These are phyloP conservation scores for Knipowitschia caucasica DNA, from an alignment of 2,797 vertebrate species.

Conservation along the genomic window DNA sequence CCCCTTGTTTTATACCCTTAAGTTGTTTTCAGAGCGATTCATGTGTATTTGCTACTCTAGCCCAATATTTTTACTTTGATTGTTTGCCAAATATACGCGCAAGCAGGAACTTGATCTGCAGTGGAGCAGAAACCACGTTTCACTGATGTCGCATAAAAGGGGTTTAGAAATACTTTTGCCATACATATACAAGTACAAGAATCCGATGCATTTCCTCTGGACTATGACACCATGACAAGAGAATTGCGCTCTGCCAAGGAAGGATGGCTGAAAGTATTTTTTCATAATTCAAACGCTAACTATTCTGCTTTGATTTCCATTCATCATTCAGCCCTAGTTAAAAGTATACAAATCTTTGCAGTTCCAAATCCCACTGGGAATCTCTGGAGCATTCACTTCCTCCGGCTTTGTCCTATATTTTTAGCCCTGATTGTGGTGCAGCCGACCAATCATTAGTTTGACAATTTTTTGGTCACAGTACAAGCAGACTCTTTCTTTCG, in stretches of 20 bases:
- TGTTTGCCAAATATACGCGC: no score
- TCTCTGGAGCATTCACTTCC: slow-evolving; percentile 2
- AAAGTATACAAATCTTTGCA: slow-evolving; percentile 5
- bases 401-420: slow-evolving; percentile 12
- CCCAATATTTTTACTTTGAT: no score
- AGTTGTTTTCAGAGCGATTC: no score
- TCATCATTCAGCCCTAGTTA: slow-evolving; percentile 6
- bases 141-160: no score
- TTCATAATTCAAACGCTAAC: neutral
- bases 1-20: no score
- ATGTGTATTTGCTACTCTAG: no score
- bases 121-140: no score
- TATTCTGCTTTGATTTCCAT: slow-evolving; percentile 1
- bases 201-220: no score
- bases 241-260: neutral
- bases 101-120: no score
- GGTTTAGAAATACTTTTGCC: no score
- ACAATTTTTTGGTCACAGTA: slow-evolving; percentile 9
- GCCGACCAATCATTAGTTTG: slow-evolving; percentile 7
- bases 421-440: neutral
- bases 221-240: neutral
- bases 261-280: no score
- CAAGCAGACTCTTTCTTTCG: neutral
- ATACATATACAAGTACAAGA: no score
- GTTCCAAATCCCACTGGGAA: slow-evolving; percentile 2